Percentiles rank a stretch among this genome's conserved stretches.
These are phyloP conservation scores for Rhagonycha lutea DNA, from an alignment of 2,888 invertebrate genomes.

Conservation along the genomic window DNA sequence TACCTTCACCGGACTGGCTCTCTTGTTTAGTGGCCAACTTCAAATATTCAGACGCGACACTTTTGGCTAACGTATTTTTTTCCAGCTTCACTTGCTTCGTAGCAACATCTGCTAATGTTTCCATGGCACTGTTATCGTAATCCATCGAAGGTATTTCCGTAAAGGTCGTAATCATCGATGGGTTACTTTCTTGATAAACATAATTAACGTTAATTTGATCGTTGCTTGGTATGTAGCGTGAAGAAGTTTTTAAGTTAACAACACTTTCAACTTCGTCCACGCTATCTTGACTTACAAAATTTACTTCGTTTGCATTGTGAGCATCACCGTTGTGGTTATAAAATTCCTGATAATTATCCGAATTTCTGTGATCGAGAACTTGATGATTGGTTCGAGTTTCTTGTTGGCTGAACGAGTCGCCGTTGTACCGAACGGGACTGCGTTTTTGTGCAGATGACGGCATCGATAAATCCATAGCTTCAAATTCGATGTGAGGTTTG, in stretches of 20 bases:
- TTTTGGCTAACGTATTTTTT: conserved; percentile 61
- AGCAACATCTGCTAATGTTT: conserved; percentile 54
- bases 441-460: conserved; percentile 11
- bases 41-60: conserved; percentile 68
- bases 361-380: neutral
- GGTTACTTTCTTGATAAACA: conserved; percentile 27
- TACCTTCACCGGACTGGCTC: conserved; percentile 35
- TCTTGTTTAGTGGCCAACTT: conserved; percentile 61
- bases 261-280: conserved; percentile 5
- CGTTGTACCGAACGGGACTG: conserved; percentile 11
- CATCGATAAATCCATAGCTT: conserved; percentile 51
- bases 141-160: conserved; percentile 32
- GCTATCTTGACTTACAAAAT: conserved; percentile 6
- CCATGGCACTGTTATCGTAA: conserved; percentile 56
- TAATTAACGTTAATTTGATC: conserved; percentile 30
- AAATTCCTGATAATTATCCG: conserved; percentile 40
- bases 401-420: neutral
- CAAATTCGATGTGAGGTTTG: conserved; percentile 40
- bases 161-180: conserved; percentile 14
- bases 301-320: neutral
- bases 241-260: conserved; percentile 16
- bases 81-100: conserved; percentile 55
- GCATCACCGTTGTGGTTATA: conserved; percentile 10
- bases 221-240: neutral
- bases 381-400: neutral